These are phyloP conservation scores for Schizaphis graminum DNA, from an alignment of 2,888 invertebrate species.

Conservation along the genomic window DNA sequence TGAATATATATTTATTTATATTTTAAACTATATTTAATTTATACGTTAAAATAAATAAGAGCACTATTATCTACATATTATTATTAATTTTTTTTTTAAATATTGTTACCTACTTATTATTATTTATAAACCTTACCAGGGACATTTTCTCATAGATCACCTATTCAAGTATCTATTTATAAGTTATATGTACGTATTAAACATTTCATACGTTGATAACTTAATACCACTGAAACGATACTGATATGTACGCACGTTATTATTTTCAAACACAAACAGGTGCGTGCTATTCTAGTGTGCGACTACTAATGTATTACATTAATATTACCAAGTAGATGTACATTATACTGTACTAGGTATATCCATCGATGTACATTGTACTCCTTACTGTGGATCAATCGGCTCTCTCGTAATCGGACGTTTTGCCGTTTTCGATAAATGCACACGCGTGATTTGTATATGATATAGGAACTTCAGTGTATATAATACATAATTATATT, in stretches of 20 bases:
- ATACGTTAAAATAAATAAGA: too few relatives aligned
- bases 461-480: not conserved
- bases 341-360: too few relatives aligned
- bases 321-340: not conserved
- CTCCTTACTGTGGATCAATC: not conserved
- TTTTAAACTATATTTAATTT: too few relatives aligned
- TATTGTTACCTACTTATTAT: too few relatives aligned
- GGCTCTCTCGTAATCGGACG: slow-evolving; percentile 13
- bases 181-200: not conserved
- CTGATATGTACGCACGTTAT: not conserved
- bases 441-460: not conserved
- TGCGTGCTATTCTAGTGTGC: not conserved
- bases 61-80: too few relatives aligned
- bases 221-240: not conserved
- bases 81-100: too few relatives aligned
- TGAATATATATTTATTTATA: too few relatives aligned
- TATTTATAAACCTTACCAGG: too few relatives aligned
- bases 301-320: not conserved
- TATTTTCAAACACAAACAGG: slow-evolving; percentile 37
- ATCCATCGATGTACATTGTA: not conserved
- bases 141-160: not conserved
- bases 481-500: not conserved
- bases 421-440: slow-evolving; percentile 32
- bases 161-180: not conserved
- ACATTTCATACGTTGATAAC: not conserved